These are phyloP conservation scores for Hypomecis punctinalis DNA, from an alignment of 2,888 invertebrate genomes.

Conservation along the genomic window DNA sequence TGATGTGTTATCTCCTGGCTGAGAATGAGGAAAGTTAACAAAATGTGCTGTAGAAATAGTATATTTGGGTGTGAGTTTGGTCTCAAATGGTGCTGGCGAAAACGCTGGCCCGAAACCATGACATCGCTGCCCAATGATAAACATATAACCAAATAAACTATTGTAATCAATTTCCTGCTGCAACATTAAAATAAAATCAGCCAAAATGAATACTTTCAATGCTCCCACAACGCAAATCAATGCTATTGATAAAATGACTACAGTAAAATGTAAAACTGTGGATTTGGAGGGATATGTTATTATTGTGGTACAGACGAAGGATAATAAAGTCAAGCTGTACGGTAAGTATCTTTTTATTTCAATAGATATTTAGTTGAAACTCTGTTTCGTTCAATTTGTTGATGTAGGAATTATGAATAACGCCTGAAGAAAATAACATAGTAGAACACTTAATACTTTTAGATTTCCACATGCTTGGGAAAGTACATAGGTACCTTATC, in stretches of 20 bases:
- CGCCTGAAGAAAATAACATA: conserved; percentile 29
- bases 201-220: conserved; percentile 80
- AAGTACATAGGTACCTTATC: too few species aligned
- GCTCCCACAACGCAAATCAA: conserved; percentile 80
- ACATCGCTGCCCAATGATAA: conserved; percentile 35
- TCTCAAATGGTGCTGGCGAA: conserved; percentile 80
- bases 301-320: conserved; percentile 96
- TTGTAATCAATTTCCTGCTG: background rate
- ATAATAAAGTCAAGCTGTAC: conserved; percentile 96
- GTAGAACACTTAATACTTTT: conserved; percentile 12
- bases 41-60: conserved; percentile 63
- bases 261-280: conserved; percentile 86
- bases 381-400: too few species aligned
- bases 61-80: conserved; percentile 69
- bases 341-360: conserved; percentile 81
- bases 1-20: conserved; percentile 70
- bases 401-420: background rate
- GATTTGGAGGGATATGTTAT: conserved; percentile 98
- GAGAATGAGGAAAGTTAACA: conserved; percentile 66
- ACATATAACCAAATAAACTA: conserved; percentile 8
- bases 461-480: background rate
- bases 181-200: conserved; percentile 39
- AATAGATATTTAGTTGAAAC: background rate
- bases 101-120: conserved; percentile 71
- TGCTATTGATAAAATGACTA: conserved; percentile 79